Conservation (phyloP, 2,888 invertebrate genomes). For the Stegana nigrithorax region DNA sequence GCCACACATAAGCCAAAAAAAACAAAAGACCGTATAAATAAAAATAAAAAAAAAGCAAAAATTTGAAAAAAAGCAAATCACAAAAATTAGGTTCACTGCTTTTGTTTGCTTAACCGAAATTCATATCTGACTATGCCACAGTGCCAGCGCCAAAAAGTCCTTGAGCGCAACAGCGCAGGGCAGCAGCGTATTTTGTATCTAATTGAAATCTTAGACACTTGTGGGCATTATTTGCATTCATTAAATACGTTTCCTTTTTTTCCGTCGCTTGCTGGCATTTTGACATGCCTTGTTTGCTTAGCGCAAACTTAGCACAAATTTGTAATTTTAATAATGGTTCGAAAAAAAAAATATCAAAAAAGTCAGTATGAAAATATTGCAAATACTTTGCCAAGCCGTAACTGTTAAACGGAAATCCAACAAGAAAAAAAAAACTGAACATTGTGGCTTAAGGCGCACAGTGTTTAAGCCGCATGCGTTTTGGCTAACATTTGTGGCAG, state of each 20-base stretch:
- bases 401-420: background rate
- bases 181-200: background rate
- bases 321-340: slow-evolving; percentile 3
- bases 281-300: background rate
- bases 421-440: background rate
- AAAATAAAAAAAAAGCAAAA: too few relatives aligned
- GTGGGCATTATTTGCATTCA: background rate
- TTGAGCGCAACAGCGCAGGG: background rate
- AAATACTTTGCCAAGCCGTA: slow-evolving; percentile 7
- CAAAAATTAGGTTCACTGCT: too few relatives aligned
- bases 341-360: background rate
- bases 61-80: too few relatives aligned
- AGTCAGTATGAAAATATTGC: background rate
- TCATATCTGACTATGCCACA: too few relatives aligned
- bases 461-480: too few relatives aligned
- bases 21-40: too few relatives aligned
- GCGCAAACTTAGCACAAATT: background rate
- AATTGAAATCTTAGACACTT: slow-evolving; percentile 10
- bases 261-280: background rate
- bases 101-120: too few relatives aligned
- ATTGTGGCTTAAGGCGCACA: too few relatives aligned
- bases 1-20: too few relatives aligned
- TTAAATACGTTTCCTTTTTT: background rate
- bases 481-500: too few relatives aligned
- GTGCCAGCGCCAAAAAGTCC: background rate